These are phyloP conservation scores for Neosilurus hyrtlii DNA, from an alignment of 2,797 vertebrate species.

Conservation along the genomic window DNA sequence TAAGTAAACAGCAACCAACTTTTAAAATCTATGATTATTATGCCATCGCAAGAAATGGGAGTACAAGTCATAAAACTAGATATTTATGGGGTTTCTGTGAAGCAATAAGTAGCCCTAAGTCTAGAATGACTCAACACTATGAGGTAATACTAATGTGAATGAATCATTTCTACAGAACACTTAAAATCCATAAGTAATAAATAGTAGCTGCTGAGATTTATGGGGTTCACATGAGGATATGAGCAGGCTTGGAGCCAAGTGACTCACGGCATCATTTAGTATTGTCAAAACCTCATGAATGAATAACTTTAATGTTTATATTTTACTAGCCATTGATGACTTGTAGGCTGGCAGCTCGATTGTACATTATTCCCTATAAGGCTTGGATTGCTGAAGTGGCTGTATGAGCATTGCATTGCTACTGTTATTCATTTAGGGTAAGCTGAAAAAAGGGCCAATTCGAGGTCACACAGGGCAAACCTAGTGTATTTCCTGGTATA, in stretches of 20 bases:
- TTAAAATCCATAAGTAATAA: conserved; percentile 10
- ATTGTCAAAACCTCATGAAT: conserved; percentile 26
- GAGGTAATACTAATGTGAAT: conserved; percentile 10
- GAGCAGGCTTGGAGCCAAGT: conserved; percentile 12
- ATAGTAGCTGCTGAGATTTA: conserved; percentile 15
- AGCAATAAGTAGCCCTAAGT: background rate
- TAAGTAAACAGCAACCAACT: conserved; percentile 3
- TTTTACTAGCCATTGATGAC: conserved; percentile 15
- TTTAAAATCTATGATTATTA: background rate
- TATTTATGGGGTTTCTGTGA: conserved; percentile 13
- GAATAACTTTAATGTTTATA: conserved; percentile 37
- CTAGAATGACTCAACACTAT: conserved; percentile 14
- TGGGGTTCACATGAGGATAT: conserved; percentile 14
- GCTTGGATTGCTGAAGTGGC: conserved; percentile 25
- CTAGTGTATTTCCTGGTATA: conserved; percentile 32
- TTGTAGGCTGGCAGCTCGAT: conserved; percentile 6
- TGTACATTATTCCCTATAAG: conserved; percentile 25
- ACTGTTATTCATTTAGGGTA: conserved; percentile 57
- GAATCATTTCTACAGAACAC: conserved; percentile 6
- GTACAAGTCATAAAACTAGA: conserved; percentile 16
- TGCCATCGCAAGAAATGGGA: conserved; percentile 10
- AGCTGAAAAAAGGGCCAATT: conserved; percentile 52
- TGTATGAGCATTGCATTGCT: conserved; percentile 51
- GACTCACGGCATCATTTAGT: conserved; percentile 33
- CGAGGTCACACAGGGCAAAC: conserved; percentile 40